Percentiles rank a stretch among this genome's conserved stretches.
These are phyloP conservation scores for Crotalus viridis DNA, from an alignment of 2,113 vertebrate species.

Conservation along the genomic window DNA sequence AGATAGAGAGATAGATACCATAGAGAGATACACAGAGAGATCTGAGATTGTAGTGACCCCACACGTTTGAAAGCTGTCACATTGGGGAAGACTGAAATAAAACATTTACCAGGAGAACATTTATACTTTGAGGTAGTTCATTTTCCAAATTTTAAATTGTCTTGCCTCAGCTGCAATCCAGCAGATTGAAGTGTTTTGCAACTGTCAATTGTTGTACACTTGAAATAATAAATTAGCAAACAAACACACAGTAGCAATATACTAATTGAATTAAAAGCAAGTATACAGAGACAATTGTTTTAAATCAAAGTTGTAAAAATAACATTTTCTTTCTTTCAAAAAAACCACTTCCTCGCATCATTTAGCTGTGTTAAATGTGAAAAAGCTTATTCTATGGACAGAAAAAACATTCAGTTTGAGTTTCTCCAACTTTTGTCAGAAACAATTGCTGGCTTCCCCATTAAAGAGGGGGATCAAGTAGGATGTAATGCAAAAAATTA, in stretches of 20 bases:
- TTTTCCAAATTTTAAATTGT: background rate
- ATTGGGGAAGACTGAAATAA: background rate
- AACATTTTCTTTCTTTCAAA: background rate
- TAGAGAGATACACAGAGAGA: no score
- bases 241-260: background rate
- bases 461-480: background rate
- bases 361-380: background rate
- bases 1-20: no score
- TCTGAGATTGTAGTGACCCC: background rate
- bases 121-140: background rate
- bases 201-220: background rate
- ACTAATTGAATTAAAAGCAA: background rate
- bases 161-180: background rate
- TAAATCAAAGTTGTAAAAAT: background rate
- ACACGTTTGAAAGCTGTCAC: background rate
- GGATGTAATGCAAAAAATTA: background rate
- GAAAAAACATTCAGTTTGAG: background rate
- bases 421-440: background rate
- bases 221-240: background rate
- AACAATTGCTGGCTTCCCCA: background rate
- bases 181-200: background rate
- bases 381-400: background rate
- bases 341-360: background rate
- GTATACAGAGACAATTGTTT: background rate
- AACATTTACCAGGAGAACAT: background rate